Percentiles rank a stretch among this genome's conserved stretches.
phyloP scores from a whole-genome alignment of 2,113 vertebrate genomes.

The Lampris incognitus region DNA sequence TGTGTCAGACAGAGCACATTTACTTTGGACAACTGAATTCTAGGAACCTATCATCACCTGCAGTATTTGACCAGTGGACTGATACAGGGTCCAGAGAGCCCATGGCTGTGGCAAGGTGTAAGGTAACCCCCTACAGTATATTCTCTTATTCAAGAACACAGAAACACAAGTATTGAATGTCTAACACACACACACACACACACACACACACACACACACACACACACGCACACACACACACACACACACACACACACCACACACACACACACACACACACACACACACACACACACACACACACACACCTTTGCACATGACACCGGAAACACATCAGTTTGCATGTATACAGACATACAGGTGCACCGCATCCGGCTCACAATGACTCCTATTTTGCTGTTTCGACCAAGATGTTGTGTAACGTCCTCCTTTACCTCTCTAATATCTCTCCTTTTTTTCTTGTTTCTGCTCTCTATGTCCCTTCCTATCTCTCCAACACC shows the following conservation, averaged over 20 bases:
- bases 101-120: slow-evolving; percentile 72
- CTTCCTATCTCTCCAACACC: slow-evolving; percentile 36
- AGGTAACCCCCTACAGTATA: slow-evolving; percentile 51
- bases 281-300: slow-evolving; percentile 6
- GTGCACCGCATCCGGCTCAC: not conserved
- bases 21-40: slow-evolving; percentile 51
- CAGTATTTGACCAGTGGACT: slow-evolving; percentile 73
- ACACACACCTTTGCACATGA: slow-evolving; percentile 7
- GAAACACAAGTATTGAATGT: not conserved
- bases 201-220: slow-evolving; percentile 2
- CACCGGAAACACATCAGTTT: not conserved
- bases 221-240: not conserved
- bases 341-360: not conserved
- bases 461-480: not conserved
- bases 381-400: not conserved
- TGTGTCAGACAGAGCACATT: slow-evolving; percentile 71
- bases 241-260: slow-evolving; percentile 9
- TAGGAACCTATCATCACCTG: slow-evolving; percentile 71
- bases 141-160: not conserved
- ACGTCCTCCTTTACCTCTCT: not conserved
- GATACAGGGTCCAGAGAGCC: slow-evolving; percentile 70
- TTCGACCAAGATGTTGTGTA: not conserved
- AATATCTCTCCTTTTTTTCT: slow-evolving; percentile 1
- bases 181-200: not conserved
- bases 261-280: slow-evolving; percentile 12